A percentile compares a stretch with the other conserved stretches of the same genome.
phyloP scores from a whole-genome alignment of 1,140 invertebrate species.

The Zaprionus africanus region DNA sequence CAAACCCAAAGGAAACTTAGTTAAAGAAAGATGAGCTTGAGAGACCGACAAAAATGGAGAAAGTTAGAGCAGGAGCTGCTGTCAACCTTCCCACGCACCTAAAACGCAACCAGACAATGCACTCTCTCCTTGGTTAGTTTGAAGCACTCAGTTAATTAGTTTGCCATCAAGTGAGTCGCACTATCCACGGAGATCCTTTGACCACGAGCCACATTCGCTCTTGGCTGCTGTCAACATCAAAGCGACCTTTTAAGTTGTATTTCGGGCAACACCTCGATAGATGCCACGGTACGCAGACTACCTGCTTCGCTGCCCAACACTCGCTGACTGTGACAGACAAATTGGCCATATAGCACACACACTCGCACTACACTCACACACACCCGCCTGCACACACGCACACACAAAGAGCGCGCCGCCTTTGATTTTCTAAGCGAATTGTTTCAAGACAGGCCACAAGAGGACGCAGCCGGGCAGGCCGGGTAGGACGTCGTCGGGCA shows the following conservation, averaged over 20 bases:
- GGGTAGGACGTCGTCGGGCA: slow-evolving; percentile 1
- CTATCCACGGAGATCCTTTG: slow-evolving; percentile 15
- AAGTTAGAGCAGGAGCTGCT: too few species aligned
- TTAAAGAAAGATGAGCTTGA: background rate
- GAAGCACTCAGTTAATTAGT: slow-evolving; percentile 53
- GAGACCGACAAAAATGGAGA: background rate
- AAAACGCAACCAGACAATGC: slow-evolving; percentile 1
- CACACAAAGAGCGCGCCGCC: slow-evolving; percentile 54
- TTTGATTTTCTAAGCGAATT: slow-evolving; percentile 84
- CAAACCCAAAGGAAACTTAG: background rate
- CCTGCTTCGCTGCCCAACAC: slow-evolving; percentile 1
- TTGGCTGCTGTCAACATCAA: slow-evolving; percentile 63
- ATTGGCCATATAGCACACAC: slow-evolving; percentile 68
- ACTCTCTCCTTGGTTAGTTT: background rate
- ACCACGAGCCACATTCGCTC: slow-evolving; percentile 28
- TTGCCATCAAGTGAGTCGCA: slow-evolving; percentile 44
- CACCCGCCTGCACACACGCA: slow-evolving; percentile 15
- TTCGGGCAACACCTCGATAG: slow-evolving; percentile 67
- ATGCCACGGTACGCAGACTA: background rate
- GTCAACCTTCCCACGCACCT: background rate
- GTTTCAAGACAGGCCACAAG: slow-evolving; percentile 83
- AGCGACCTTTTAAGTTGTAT: slow-evolving; percentile 73
- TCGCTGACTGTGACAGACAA: slow-evolving; percentile 64
- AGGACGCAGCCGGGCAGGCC: slow-evolving; percentile 45
- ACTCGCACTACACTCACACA: slow-evolving; percentile 2